Conservation (phyloP, 2,113 vertebrate genomes). For the Neomonachus schauinslandi region DNA sequence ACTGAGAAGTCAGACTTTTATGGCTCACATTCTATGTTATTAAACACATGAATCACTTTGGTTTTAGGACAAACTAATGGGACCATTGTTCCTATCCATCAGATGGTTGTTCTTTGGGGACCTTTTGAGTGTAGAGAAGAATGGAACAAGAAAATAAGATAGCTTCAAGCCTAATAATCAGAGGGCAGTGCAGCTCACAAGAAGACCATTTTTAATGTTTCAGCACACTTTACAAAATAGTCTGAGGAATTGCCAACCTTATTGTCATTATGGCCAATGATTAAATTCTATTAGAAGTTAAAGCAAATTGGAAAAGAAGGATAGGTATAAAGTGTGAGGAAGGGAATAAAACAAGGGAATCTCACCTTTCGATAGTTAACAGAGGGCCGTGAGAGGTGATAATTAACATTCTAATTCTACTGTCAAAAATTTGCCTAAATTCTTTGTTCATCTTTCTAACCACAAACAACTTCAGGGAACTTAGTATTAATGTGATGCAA, state of each 20-base stretch:
- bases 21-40: constrained; percentile 67
- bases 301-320: neutral
- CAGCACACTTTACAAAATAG: neutral
- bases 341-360: neutral
- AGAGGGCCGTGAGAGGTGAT: neutral
- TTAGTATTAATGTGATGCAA: neutral
- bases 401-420: neutral
- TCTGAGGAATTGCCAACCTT: neutral
- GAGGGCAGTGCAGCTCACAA: neutral
- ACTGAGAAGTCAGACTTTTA: neutral
- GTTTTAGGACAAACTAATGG: constrained; percentile 67
- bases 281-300: constrained; percentile 37
- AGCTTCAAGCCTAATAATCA: constrained; percentile 53
- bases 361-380: neutral
- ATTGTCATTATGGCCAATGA: constrained; percentile 43
- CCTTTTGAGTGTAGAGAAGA: constrained; percentile 34
- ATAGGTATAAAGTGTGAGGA: neutral
- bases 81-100: constrained; percentile 54
- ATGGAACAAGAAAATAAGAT: constrained; percentile 33
- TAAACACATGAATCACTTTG: constrained; percentile 61
- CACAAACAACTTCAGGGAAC: neutral
- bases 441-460: neutral
- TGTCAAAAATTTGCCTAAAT: neutral
- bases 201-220: neutral
- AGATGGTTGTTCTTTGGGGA: constrained; percentile 53